A percentile compares a stretch with the other conserved stretches of the same genome.
Conservation (phyloP, 2,888 invertebrate species). For the Pseudoips prasinana region DNA sequence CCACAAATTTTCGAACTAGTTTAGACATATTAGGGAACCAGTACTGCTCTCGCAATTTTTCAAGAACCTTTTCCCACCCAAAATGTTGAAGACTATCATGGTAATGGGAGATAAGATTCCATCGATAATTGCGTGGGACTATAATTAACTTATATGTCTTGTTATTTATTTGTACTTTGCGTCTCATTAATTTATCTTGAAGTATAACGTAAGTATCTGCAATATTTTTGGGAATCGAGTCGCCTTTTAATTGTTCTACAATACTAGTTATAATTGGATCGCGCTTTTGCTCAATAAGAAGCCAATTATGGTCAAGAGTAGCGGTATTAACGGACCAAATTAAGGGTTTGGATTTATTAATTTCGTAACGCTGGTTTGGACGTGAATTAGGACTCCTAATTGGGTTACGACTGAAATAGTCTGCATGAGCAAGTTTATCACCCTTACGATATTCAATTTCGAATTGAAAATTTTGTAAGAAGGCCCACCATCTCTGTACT, state of each 20-base stretch:
- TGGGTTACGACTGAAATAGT: no score
- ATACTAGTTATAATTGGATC: background rate
- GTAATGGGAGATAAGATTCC: no score
- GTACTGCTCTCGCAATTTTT: no score
- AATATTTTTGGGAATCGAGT: background rate
- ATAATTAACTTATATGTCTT: background rate
- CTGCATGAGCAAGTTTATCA: no score
- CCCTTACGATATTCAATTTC: no score
- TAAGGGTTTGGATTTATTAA: background rate
- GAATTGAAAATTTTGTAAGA: no score
- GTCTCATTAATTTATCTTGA: conserved; percentile 1
- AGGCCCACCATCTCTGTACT: no score
- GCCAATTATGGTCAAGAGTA: conserved; percentile 1
- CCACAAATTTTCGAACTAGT: no score
- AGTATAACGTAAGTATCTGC: conserved; percentile 1
- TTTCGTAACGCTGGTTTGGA: background rate
- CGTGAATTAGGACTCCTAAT: background rate
- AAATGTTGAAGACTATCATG: no score
- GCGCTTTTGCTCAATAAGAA: conserved; percentile 1
- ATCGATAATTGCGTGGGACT: no score
- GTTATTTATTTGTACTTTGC: conserved; percentile 1
- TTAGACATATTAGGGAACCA: no score
- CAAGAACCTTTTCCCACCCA: no score
- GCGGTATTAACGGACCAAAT: background rate
- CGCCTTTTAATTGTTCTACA: background rate